Conservation (phyloP, 2,797 vertebrate genomes). For the Falco rusticolus region DNA sequence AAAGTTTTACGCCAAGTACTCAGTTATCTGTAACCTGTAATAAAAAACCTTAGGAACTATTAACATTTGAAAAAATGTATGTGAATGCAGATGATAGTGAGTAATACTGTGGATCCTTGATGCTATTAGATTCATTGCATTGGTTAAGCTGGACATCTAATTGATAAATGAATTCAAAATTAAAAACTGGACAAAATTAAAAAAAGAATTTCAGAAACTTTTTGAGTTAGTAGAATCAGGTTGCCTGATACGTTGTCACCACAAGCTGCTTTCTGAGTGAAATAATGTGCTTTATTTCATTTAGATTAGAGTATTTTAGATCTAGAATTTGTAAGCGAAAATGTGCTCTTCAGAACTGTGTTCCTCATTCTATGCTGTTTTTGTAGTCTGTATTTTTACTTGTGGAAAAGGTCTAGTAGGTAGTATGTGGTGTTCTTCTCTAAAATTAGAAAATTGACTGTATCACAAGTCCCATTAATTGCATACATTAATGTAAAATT, state of each 20-base stretch:
- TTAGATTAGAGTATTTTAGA: background rate
- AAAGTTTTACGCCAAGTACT: background rate
- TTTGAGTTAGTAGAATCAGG: background rate
- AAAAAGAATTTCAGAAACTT: background rate
- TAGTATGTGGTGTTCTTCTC: background rate
- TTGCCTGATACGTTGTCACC: background rate
- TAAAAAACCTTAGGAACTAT: background rate
- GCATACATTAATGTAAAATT: background rate
- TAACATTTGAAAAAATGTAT: fast-evolving
- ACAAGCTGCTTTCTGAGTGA: background rate
- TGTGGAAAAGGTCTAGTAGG: background rate
- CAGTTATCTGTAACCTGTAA: background rate
- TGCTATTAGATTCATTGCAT: background rate
- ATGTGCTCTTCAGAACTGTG: background rate
- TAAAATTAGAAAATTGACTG: background rate
- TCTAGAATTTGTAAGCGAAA: background rate
- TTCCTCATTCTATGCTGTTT: background rate
- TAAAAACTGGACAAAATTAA: background rate
- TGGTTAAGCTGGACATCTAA: background rate
- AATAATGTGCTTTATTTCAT: background rate
- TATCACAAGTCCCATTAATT: background rate
- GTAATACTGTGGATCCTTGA: background rate
- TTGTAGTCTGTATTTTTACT: background rate
- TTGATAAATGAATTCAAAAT: background rate
- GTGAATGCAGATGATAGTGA: background rate